A percentile compares a stretch with the other conserved stretches of the same genome.
Evolutionary conservation across 1,140 invertebrate species (phyloP).

Genomic region (Calephelis virginiensis): DNA sequence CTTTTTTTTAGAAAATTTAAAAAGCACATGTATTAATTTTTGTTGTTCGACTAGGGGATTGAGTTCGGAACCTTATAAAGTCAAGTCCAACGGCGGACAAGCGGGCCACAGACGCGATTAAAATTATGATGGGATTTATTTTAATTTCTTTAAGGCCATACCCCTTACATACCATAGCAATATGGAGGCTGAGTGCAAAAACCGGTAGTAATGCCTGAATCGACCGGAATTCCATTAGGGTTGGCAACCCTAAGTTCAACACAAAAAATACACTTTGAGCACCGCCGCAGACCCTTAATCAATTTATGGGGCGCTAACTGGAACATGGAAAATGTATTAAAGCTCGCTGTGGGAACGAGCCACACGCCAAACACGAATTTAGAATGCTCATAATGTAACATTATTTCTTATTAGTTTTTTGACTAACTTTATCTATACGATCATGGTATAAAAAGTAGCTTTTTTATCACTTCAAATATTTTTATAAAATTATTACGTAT

Average conservation of each 20-base stretch:
- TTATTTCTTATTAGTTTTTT: constrained; percentile 29
- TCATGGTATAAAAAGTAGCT: constrained; percentile 14
- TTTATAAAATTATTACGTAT: not conserved
- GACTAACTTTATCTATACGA: constrained; percentile 29
- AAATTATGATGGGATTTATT: too few relatives aligned
- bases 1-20: too few relatives aligned
- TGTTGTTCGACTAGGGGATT: too few relatives aligned
- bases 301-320: constrained; percentile 78
- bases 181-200: not conserved
- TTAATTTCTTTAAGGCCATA: too few relatives aligned
- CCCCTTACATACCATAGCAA: too few relatives aligned
- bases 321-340: constrained; percentile 78
- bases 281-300: constrained; percentile 70
- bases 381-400: constrained; percentile 51
- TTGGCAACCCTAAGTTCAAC: not conserved
- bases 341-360: constrained; percentile 69
- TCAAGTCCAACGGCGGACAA: too few relatives aligned
- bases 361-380: constrained; percentile 57
- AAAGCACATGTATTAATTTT: too few relatives aligned
- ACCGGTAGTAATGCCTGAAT: not conserved
- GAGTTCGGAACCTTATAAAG: too few relatives aligned
- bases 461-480: not conserved
- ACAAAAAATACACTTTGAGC: constrained; percentile 64
- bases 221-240: not conserved
- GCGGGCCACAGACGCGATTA: too few relatives aligned